These are phyloP conservation scores for Macrostomum cliftonense DNA, from an alignment of 2,888 invertebrate genomes.

Conservation along the genomic window DNA sequence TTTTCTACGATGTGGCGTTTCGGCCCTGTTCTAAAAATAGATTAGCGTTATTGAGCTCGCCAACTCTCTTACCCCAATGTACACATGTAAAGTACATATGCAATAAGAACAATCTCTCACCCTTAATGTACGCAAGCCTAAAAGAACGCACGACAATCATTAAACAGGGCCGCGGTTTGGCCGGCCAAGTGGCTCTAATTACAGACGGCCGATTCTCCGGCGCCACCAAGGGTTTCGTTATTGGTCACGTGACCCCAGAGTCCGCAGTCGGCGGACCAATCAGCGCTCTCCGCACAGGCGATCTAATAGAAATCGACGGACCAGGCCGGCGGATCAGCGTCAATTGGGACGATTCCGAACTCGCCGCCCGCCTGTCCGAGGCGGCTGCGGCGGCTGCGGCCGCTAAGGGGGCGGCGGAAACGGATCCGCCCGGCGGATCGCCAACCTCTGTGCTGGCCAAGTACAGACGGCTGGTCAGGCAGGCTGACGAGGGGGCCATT, in stretches of 20 bases:
- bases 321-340: not conserved
- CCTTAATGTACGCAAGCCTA: no score
- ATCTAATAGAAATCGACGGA: constrained; percentile 4
- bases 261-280: constrained; percentile 7
- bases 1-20: no score
- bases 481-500: no score
- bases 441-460: constrained; percentile 2
- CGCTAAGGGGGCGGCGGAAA: no score
- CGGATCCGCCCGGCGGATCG: not conserved
- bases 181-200: constrained; percentile 4
- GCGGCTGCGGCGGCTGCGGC: constrained; percentile 24
- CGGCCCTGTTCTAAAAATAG: no score
- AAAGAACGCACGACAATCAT: no score
- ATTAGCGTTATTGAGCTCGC: no score
- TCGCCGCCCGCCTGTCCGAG: not conserved
- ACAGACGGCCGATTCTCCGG: constrained; percentile 10
- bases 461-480: constrained; percentile 3
- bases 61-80: no score
- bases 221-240: constrained; percentile 8
- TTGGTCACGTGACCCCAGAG: constrained; percentile 8
- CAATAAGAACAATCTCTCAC: no score
- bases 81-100: no score
- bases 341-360: not conserved
- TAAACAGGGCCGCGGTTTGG: constrained; percentile 3
- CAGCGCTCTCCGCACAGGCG: constrained; percentile 3